These are phyloP conservation scores for Cladorhizidae sp. DNA, from an alignment of 37 sponge, comb jelly and placozoan genomes.

Conservation along the genomic window DNA sequence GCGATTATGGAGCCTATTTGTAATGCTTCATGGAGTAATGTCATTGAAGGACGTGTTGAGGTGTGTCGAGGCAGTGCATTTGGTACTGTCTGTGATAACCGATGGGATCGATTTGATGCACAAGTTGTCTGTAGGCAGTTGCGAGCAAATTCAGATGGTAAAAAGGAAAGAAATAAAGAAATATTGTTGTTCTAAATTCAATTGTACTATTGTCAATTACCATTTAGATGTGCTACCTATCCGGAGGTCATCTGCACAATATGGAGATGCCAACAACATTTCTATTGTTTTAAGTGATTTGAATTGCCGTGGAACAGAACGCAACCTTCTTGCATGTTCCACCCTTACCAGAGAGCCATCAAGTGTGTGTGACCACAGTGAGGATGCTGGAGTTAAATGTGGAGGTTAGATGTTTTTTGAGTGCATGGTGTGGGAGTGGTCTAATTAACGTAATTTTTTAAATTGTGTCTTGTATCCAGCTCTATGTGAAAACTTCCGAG, in stretches of 20 bases:
- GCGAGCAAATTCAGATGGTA: conserved; percentile 1
- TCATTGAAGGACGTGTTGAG: conserved; percentile 11
- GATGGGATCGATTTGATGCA: conserved; percentile 19
- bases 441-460: too few relatives aligned
- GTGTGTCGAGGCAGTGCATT: conserved; percentile 16
- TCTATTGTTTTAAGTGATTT: conserved; percentile 25
- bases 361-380: conserved; percentile 38
- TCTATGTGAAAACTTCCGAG: neutral
- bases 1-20: neutral
- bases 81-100: conserved; percentile 38
- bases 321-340: conserved; percentile 13
- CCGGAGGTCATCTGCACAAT: neutral
- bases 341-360: neutral
- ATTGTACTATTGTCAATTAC: conserved; percentile 13
- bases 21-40: conserved; percentile 7
- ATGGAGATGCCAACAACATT: neutral
- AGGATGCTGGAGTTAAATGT: conserved; percentile 41
- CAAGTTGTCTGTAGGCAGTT: conserved; percentile 19
- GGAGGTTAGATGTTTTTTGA: conserved; percentile 7
- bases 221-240: conserved; percentile 9
- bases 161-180: neutral
- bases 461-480: conserved; percentile 9
- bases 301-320: conserved; percentile 29
- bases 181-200: neutral
- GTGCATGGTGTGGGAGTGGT: neutral